Evolutionary conservation across 2,797 vertebrate species (phyloP).

Genomic region (Pangasius djambal): DNA sequence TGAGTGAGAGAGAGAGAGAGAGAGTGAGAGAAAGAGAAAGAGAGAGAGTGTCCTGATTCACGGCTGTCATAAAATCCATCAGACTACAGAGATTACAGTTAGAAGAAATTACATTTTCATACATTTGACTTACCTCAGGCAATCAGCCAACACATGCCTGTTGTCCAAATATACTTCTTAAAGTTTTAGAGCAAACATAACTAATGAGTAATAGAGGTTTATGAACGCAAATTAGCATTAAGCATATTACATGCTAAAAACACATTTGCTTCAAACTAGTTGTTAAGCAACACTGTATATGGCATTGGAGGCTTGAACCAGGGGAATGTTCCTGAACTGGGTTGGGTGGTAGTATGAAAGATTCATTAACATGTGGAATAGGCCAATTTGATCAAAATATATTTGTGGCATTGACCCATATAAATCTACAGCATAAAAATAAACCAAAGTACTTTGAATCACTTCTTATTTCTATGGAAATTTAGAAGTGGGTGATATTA

Average conservation of each 20-base stretch:
- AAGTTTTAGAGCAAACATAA: not conserved
- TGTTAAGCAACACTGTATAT: not conserved
- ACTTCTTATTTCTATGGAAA: not conserved
- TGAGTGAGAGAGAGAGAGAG: not conserved
- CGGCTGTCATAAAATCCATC: not conserved
- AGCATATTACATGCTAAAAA: not conserved
- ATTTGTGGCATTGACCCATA: not conserved
- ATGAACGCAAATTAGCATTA: not conserved
- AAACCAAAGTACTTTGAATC: not conserved
- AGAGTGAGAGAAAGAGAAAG: not conserved
- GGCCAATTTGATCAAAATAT: not conserved
- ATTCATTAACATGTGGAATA: not conserved
- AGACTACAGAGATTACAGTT: not conserved
- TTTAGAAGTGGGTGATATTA: not conserved
- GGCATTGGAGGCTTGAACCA: not conserved
- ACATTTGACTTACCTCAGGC: not conserved
- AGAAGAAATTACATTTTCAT: not conserved
- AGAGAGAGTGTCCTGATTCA: slow-evolving; percentile 15
- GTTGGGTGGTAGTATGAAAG: not conserved
- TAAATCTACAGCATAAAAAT: not conserved
- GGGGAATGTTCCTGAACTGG: not conserved
- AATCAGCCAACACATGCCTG: not conserved
- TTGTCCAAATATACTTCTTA: not conserved
- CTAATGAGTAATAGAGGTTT: not conserved
- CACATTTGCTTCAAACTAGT: not conserved